phyloP scores from a whole-genome alignment of 2,888 invertebrate species.

The Aphidius colemani region DNA sequence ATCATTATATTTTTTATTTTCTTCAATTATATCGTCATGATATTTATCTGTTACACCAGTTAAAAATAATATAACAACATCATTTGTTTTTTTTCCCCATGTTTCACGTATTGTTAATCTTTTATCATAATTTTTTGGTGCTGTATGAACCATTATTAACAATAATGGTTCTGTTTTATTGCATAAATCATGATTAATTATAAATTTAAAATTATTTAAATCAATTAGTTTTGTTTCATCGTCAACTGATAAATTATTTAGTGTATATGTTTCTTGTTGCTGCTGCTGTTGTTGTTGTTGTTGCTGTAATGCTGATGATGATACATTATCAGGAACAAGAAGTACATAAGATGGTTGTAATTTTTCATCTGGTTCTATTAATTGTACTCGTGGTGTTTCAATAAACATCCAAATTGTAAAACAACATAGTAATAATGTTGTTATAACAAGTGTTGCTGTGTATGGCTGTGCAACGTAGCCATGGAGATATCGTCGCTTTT shows the following conservation, averaged over 20 bases:
- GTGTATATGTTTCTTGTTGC: constrained; percentile 34
- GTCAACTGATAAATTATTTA: constrained; percentile 48
- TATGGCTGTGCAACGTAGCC: constrained; percentile 50
- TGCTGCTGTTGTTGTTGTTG: constrained; percentile 29
- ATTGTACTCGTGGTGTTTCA: constrained; percentile 38
- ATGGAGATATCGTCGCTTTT: constrained; percentile 49
- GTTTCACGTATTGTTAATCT: constrained; percentile 60
- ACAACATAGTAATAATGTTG: constrained; percentile 47
- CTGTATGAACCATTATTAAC: constrained; percentile 62
- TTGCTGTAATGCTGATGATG: constrained; percentile 34
- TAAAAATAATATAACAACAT: constrained; percentile 57
- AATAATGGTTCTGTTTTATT: constrained; percentile 58
- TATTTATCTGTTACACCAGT: constrained; percentile 54
- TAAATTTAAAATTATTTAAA: constrained; percentile 68
- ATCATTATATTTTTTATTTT: constrained; percentile 58
- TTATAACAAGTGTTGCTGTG: constrained; percentile 46
- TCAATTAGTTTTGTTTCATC: constrained; percentile 54
- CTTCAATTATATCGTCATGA: constrained; percentile 53
- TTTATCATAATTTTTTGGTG: constrained; percentile 59
- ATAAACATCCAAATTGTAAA: constrained; percentile 50
- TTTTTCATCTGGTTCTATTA: constrained; percentile 34
- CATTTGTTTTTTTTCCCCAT: constrained; percentile 57
- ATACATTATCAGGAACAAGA: constrained; percentile 42
- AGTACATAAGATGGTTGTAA: constrained; percentile 42
- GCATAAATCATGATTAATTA: constrained; percentile 66